phyloP scores from a whole-genome alignment of 2,888 invertebrate species.

The Troides helena region DNA sequence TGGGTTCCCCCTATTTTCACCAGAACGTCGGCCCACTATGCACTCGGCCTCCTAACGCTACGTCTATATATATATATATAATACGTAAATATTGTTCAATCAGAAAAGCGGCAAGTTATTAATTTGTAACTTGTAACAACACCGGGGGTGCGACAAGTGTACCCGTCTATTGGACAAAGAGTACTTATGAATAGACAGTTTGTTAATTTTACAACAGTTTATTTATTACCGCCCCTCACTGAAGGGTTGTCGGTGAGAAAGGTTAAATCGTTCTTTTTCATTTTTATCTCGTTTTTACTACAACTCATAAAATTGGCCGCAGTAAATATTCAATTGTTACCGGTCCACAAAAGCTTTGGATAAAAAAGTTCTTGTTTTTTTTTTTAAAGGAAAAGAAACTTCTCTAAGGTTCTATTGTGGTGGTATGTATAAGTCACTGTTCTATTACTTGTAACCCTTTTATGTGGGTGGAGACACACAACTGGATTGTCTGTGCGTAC shows the following conservation, averaged over 20 bases:
- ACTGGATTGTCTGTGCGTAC: background rate
- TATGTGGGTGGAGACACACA: constrained; percentile 6
- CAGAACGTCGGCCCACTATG: too few species aligned
- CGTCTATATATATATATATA: too few species aligned
- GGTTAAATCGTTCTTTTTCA: constrained; percentile 23
- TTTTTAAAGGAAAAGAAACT: constrained; percentile 13
- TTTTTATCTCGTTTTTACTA: constrained; percentile 41
- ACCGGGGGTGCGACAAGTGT: constrained; percentile 27
- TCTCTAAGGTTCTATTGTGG: constrained; percentile 16
- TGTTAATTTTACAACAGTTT: constrained; percentile 37
- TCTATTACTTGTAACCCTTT: constrained; percentile 2
- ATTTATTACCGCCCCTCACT: constrained; percentile 31
- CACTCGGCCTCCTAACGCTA: too few species aligned
- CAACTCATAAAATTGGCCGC: constrained; percentile 37
- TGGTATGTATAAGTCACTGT: too few species aligned
- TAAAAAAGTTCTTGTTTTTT: constrained; percentile 29
- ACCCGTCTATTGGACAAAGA: background rate
- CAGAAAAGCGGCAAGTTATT: too few species aligned
- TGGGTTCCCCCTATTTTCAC: too few species aligned
- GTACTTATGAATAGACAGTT: constrained; percentile 18
- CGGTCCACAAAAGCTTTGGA: constrained; percentile 37
- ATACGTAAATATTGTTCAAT: too few species aligned
- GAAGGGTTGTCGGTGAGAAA: constrained; percentile 43
- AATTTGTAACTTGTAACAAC: background rate
- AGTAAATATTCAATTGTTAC: constrained; percentile 41